Percentiles rank a stretch among this genome's conserved stretches.
Evolutionary conservation across 1,140 invertebrate genomes (phyloP).

Genomic region (Leptoteleia sp.): DNA sequence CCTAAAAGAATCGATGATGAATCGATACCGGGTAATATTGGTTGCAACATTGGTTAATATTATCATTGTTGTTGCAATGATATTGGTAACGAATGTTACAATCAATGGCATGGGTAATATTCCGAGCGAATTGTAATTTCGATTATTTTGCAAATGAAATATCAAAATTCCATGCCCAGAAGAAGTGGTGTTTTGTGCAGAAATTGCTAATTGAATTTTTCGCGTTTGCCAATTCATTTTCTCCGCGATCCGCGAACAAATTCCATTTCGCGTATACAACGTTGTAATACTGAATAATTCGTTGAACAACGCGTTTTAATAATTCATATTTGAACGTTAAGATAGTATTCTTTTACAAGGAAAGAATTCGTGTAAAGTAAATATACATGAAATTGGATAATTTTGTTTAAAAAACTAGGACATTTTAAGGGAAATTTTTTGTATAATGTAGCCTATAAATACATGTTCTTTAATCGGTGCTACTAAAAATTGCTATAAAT

Average conservation of each 20-base stretch:
- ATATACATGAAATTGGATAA: too few species aligned
- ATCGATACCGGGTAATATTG: slow-evolving; percentile 12
- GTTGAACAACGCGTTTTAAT: too few species aligned
- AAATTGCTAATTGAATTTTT: slow-evolving; percentile 8
- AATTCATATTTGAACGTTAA: too few species aligned
- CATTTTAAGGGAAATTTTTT: too few species aligned
- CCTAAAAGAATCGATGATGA: slow-evolving; percentile 3
- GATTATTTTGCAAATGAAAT: slow-evolving; percentile 21
- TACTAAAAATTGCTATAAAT: too few species aligned
- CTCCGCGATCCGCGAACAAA: neutral
- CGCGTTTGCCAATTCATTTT: slow-evolving; percentile 3
- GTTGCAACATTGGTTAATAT: slow-evolving; percentile 18
- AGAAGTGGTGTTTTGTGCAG: too few species aligned
- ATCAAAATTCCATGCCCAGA: slow-evolving; percentile 4
- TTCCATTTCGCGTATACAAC: neutral
- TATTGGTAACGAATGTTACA: slow-evolving; percentile 18
- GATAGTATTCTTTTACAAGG: too few species aligned
- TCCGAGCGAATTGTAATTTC: slow-evolving; percentile 8
- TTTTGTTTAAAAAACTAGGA: too few species aligned
- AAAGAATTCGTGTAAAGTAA: too few species aligned
- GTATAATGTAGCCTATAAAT: too few species aligned
- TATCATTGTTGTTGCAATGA: slow-evolving; percentile 16
- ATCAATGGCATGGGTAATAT: slow-evolving; percentile 15
- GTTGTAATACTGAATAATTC: too few species aligned
- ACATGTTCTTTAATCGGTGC: too few species aligned